Percentiles rank a stretch among this genome's conserved stretches.
These are phyloP conservation scores for Lasioglossum figueresi DNA, from an alignment of 2,888 invertebrate species.

Conservation along the genomic window DNA sequence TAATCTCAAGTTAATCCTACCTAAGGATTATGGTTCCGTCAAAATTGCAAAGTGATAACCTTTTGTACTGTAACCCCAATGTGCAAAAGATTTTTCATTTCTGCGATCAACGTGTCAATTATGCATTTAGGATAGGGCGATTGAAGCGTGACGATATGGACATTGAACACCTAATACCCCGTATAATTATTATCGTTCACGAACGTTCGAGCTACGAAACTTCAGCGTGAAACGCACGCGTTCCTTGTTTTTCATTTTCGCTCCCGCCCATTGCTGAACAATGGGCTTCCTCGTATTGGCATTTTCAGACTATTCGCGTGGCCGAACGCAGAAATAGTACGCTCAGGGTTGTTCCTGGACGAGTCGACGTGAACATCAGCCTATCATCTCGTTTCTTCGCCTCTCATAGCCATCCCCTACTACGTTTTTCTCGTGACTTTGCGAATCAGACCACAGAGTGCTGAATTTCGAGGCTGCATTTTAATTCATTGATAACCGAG, in stretches of 20 bases:
- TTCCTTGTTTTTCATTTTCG: slow-evolving; percentile 44
- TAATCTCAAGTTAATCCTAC: background rate
- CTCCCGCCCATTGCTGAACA: slow-evolving; percentile 53
- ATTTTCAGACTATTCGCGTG: slow-evolving; percentile 50
- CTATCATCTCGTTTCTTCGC: slow-evolving; percentile 37
- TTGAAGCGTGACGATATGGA: background rate
- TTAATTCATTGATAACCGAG: background rate
- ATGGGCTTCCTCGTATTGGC: slow-evolving; percentile 68
- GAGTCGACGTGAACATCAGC: slow-evolving; percentile 43
- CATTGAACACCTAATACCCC: slow-evolving; percentile 9
- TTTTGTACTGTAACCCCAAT: background rate
- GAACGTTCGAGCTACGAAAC: slow-evolving; percentile 27
- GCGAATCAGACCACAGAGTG: background rate
- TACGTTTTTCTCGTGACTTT: background rate
- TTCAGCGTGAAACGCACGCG: slow-evolving; percentile 37
- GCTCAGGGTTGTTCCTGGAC: slow-evolving; percentile 29
- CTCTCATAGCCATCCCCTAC: background rate
- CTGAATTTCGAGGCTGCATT: background rate
- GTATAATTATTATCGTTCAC: slow-evolving; percentile 11
- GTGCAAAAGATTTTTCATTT: background rate
- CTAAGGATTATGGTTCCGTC: background rate
- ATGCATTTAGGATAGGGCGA: background rate
- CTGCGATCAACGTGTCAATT: slow-evolving; percentile 6
- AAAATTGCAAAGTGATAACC: background rate
- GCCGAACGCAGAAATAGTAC: slow-evolving; percentile 38